Evolutionary conservation across 2,113 vertebrate genomes (phyloP), one percentile per base, ranked within the genome.

Genomic region (Poecilia latipinna): DNA sequence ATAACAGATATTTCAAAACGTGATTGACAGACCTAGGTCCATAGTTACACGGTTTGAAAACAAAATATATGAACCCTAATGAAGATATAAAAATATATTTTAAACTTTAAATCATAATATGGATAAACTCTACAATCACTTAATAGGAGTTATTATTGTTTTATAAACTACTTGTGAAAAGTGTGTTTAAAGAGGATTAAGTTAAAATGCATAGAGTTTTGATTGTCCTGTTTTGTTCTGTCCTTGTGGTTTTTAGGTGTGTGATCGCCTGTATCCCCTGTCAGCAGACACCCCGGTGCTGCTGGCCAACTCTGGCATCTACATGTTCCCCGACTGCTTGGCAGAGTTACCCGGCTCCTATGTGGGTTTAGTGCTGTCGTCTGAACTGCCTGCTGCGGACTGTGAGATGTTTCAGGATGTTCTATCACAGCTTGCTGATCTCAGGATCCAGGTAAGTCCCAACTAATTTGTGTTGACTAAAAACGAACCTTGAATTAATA

Each of bases 321-420:
- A 96, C 90, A 99, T 98, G 96, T 98, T 99, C 79, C 96, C 97
- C 1, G 96, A 99, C 85, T 87, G 93, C 1, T 94, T 95, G 92
- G 92, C 96, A 8, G 93, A 94, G 71, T 69, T 91, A 0, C 95
- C 96, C 0, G 96, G 97, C 28, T 96, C 95, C 72, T 98, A 95
- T 0, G 95, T 97, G 12, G 98, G 98, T 35, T 94, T 99, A 0
- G 97, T 99, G 72, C 82, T 99, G 83, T 98, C 98, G 57, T 95
- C 97, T n/a, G 96, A 97, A 51, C 92, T 99, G 80, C 96, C 98
- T 17, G 61, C 72, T 22, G 65, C 65, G 2, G 94, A 96, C 67
- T 80, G 93, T 79, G 94, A 95, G 76, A 88, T 94, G 60, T 98
- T 99, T 85, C 94, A 96, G 74, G 96, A 98, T 82, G 89, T 97